Conservation (phyloP, 1,140 invertebrate species). For the Euura saliciscinereae region DNA sequence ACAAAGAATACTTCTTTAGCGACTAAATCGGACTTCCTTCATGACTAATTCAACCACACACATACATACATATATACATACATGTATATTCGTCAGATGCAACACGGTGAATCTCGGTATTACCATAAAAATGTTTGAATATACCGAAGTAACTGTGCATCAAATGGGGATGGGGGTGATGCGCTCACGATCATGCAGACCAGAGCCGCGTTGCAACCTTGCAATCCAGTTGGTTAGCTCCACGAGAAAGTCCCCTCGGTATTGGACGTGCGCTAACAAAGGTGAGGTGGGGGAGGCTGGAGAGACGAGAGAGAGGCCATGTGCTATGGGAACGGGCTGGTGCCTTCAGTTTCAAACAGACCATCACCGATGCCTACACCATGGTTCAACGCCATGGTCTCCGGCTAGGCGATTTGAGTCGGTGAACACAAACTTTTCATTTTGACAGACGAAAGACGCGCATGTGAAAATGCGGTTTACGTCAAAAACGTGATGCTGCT, state of each 20-base stretch:
- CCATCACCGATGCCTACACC: constrained; percentile 54
- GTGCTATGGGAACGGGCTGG: constrained; percentile 51
- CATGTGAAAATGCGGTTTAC: constrained; percentile 10
- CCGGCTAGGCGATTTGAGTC: constrained; percentile 14
- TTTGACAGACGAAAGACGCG: background rate
- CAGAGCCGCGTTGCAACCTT: background rate
- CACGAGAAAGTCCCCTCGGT: constrained; percentile 17
- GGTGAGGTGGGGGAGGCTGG: constrained; percentile 12
- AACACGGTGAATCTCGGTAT: constrained; percentile 24
- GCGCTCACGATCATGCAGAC: background rate
- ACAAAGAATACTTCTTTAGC: too few relatives aligned
- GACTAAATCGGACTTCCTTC: too few relatives aligned
- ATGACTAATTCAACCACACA: too few relatives aligned
- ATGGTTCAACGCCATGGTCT: constrained; percentile 45
- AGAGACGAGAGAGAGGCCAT: constrained; percentile 40
- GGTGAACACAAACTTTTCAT: too few relatives aligned
- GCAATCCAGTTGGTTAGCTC: constrained; percentile 23
- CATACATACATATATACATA: too few relatives aligned
- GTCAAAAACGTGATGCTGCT: background rate
- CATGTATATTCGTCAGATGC: background rate
- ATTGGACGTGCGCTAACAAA: constrained; percentile 25
- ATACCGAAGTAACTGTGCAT: constrained; percentile 24
- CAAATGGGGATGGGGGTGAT: constrained; percentile 12
- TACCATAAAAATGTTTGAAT: constrained; percentile 50
- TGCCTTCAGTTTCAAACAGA: constrained; percentile 54